Evolutionary conservation across 2,888 invertebrate genomes (phyloP).

Genomic region (Dione juno): DNA sequence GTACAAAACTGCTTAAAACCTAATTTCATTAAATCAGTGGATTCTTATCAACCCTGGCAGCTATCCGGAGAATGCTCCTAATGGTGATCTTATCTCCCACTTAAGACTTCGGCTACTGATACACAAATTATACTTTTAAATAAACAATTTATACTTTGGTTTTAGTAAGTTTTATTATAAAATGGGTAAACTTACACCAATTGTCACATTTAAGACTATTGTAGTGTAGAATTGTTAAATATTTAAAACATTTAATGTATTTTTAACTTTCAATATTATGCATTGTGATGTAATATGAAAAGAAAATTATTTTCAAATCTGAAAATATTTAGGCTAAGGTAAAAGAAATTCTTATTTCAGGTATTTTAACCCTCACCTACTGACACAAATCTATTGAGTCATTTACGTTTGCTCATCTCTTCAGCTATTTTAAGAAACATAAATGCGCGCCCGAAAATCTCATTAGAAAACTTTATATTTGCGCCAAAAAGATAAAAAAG

Average conservation of each 20-base stretch:
- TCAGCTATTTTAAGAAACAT: conserved; percentile 68
- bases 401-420: conserved; percentile 65
- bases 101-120: conserved; percentile 34
- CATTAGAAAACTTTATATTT: conserved; percentile 48
- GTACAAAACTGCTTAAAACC: conserved; percentile 7
- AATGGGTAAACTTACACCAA: no score
- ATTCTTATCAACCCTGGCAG: conserved; percentile 25
- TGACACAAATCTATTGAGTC: conserved; percentile 69
- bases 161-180: neutral
- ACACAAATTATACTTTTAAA: conserved; percentile 40
- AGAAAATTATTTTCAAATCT: conserved; percentile 35
- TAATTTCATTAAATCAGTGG: conserved; percentile 14
- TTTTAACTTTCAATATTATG: neutral
- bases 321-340: conserved; percentile 71
- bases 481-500: conserved; percentile 58
- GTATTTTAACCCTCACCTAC: conserved; percentile 78
- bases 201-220: no score
- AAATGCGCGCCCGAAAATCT: conserved; percentile 53
- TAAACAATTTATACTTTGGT: conserved; percentile 1
- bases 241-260: neutral
- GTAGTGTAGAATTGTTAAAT: no score
- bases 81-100: conserved; percentile 41
- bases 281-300: conserved; percentile 44
- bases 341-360: conserved; percentile 65
- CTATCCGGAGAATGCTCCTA: conserved; percentile 37